Evolutionary conservation across 2,113 vertebrate species (phyloP), one percentile per base, ranked within the genome.

Genomic region (Calcarius ornatus): DNA sequence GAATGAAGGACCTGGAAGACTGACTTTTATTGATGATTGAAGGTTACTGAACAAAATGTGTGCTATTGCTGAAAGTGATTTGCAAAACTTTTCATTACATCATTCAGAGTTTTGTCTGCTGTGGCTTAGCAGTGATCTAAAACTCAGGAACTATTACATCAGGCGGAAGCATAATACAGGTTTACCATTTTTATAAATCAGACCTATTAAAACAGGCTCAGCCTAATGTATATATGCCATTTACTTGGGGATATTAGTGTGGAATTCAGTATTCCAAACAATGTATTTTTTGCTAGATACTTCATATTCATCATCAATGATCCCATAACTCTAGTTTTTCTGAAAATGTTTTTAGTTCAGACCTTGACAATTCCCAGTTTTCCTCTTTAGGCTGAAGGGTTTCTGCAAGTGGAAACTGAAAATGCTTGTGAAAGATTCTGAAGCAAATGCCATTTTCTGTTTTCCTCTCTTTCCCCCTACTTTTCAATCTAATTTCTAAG

Each of bases 1-100:
- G 95, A 99, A 99, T 33, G 99, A 99, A 95, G 99, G 99, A 5
- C 99, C 99, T 0, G 99, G 99, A 19, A 98, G 99, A 73, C 87
- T 99, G 53, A 99, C 98, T 1, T 99, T 99, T 93, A 97, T 97
- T 33, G 99, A 99, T 54, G 99, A 99, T 60, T 99, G 94, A 99
- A 40, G 84, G 38, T 42, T 56, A 20, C 40, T 64, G 38, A 70
- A 79, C 59, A 81, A 53, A 65, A 48, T 16, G 6, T 61, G 24
- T 71, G 64, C 92, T 91, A 4, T 48, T 63, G 71, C 71, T 81
- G 43, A 57, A 94, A 84, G 37, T 60, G 47, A 73, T 89, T 73
- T 82, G 51, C 76, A 84, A 18, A 93, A 90, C 86, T 90, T 94
- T 68, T 93, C 86, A 88, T 90, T 89, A 95, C 94, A 56, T 96